Evolutionary conservation across 2,113 vertebrate species (phyloP), one percentile per base, ranked within the genome.

Genomic region (Canis aureus): DNA sequence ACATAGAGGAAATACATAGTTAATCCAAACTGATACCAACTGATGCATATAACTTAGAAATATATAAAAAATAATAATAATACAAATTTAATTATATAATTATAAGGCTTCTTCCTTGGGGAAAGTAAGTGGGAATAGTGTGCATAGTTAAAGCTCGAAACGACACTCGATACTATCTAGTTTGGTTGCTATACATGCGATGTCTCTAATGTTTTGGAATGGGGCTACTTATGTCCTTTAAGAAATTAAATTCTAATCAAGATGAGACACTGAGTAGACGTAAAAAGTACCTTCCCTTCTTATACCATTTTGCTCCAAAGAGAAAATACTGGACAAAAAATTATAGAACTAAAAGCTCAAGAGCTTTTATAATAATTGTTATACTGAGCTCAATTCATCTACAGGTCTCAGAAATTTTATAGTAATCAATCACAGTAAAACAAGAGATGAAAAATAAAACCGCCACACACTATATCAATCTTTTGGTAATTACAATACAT

Each of bases 241-340:
- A 74, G 83, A 87, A 92, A 91, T 71, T 89, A 74, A 85, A 62
- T 87, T 78, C n/a, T 60, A 95, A 85, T 62, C 60, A 94, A 96
- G 87, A 59, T 27, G 23, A 27, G 66, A 60, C 32, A 92, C 29
- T 69, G 8, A 93, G 32, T 51, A 95, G 43, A 94, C 51, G 15
- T 2, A 87, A 38, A 91, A 59, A 94, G 82, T 84, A 93, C 23
- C 35, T 96, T 86, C 51, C 60, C n/a, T 94, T 73, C n/a, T 69
- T 90, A 89, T 53, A 57, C 8, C 29, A 27, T 94, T 35, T 88
- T 95, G 43, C 53, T 91, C 32, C n/a, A 95, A 80, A 86, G 60
- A 97, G 20, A 96, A 95, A 97, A 97, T 74, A 8, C 43, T 86
- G 64, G 60, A 91, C 67, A 95, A 93, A 94, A 94, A 86, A 87